phyloP scores from a whole-genome alignment of 2,797 vertebrate genomes.

The Corythornis leucogaster region DNA sequence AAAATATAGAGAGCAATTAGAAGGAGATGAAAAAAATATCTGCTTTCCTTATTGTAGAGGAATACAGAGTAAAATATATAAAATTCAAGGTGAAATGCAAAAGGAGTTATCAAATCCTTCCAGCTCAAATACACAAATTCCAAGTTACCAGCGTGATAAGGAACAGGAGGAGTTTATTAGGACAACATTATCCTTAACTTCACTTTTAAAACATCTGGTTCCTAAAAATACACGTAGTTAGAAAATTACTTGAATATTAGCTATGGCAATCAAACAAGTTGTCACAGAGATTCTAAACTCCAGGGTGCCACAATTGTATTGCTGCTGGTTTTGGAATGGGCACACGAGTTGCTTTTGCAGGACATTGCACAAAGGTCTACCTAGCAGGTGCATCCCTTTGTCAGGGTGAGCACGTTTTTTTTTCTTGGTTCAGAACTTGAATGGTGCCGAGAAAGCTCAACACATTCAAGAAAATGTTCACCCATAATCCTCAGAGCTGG shows the following conservation, averaged over 20 bases:
- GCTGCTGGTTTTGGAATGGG: neutral
- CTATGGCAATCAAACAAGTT: neutral
- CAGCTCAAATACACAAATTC: neutral
- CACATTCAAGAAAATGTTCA: neutral
- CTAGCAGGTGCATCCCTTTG: neutral
- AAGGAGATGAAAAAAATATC: neutral
- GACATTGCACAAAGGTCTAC: neutral
- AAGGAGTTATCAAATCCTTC: neutral
- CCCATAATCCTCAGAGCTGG: neutral
- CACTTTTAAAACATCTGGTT: neutral
- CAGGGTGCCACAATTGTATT: neutral
- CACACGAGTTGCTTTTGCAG: neutral
- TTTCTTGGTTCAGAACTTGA: neutral
- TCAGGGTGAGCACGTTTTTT: neutral
- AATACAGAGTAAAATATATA: neutral
- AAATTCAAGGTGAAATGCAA: neutral
- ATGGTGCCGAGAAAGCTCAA: neutral
- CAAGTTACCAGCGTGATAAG: neutral
- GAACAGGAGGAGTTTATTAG: neutral
- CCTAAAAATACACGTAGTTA: neutral
- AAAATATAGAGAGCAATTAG: neutral
- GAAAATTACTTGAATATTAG: neutral
- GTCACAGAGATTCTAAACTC: neutral
- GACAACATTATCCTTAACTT: neutral
- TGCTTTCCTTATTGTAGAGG: neutral